A percentile compares a stretch with the other conserved stretches of the same genome.
Evolutionary conservation across 1,140 invertebrate species (phyloP).

Genomic region (Lepidotrigona ventralis): DNA sequence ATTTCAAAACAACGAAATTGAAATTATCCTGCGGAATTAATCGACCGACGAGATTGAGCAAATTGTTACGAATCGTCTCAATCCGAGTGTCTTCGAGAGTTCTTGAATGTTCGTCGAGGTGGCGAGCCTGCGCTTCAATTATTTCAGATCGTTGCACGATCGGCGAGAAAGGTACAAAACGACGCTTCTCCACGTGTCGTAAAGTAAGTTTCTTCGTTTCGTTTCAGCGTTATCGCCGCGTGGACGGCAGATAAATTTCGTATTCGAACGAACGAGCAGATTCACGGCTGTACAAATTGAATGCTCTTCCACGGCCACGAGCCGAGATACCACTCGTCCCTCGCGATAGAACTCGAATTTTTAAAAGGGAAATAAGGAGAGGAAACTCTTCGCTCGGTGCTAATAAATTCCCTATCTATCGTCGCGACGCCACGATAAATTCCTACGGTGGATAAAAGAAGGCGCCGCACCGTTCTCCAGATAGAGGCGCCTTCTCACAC

Average conservation of each 20-base stretch:
- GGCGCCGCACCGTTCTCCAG: slow-evolving; percentile 18
- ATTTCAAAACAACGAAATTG: background rate
- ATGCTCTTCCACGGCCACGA: slow-evolving; percentile 23
- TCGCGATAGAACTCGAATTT: slow-evolving; percentile 15
- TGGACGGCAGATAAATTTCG: slow-evolving; percentile 23
- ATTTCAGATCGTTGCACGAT: slow-evolving; percentile 2
- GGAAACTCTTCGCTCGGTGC: background rate
- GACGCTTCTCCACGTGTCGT: background rate
- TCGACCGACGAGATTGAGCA: background rate
- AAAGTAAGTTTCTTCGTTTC: background rate
- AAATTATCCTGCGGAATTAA: no score
- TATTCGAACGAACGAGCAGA: slow-evolving; percentile 32
- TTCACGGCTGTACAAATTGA: slow-evolving; percentile 48
- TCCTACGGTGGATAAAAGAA: slow-evolving; percentile 47
- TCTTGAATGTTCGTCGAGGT: background rate
- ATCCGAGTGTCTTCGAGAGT: background rate
- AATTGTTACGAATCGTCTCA: background rate
- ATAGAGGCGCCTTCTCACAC: slow-evolving; percentile 16
- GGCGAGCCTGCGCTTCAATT: background rate
- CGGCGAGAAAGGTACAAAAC: background rate
- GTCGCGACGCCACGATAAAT: slow-evolving; percentile 56
- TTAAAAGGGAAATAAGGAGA: slow-evolving; percentile 20
- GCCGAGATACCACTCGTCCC: slow-evolving; percentile 6
- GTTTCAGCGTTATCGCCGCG: slow-evolving; percentile 11
- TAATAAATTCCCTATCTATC: slow-evolving; percentile 55